A percentile compares a stretch with the other conserved stretches of the same genome.
Evolutionary conservation across 1,140 invertebrate genomes (phyloP).

Genomic region (Samia ricini): DNA sequence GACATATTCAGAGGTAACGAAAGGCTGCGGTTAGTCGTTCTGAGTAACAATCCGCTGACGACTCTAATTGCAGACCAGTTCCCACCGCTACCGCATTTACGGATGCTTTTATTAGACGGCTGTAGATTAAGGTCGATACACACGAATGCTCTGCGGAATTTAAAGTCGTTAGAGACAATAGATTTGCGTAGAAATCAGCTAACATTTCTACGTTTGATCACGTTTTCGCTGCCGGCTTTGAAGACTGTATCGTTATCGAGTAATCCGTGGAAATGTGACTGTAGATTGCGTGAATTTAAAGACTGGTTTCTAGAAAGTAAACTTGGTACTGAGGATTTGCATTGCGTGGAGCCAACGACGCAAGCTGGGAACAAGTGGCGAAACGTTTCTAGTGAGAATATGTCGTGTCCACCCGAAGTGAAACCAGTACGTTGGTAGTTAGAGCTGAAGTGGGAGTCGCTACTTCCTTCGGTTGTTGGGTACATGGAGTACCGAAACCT

Average conservation of each 20-base stretch:
- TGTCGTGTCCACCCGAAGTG: slow-evolving; percentile 68
- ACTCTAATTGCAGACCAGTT: slow-evolving; percentile 84
- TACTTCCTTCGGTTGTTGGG: slow-evolving; percentile 86
- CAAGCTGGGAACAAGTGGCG: slow-evolving; percentile 68
- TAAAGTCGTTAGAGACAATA: slow-evolving; percentile 69
- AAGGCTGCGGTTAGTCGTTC: slow-evolving; percentile 82
- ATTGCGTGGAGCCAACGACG: slow-evolving; percentile 61
- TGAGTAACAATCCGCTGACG: slow-evolving; percentile 86
- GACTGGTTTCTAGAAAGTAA: slow-evolving; percentile 86
- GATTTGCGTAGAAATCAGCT: slow-evolving; percentile 72
- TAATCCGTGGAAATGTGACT: slow-evolving; percentile 95
- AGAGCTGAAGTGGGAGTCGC: slow-evolving; percentile 66
- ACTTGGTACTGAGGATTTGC: slow-evolving; percentile 65
- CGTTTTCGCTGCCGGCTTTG: slow-evolving; percentile 75
- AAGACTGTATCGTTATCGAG: slow-evolving; percentile 89
- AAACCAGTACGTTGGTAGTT: slow-evolving; percentile 64
- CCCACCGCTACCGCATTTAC: slow-evolving; percentile 84
- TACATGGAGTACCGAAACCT: slow-evolving; percentile 90
- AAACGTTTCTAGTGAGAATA: slow-evolving; percentile 57
- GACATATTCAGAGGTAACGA: slow-evolving; percentile 88
- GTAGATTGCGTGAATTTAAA: slow-evolving; percentile 87
- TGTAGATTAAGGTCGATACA: slow-evolving; percentile 87
- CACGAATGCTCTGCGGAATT: slow-evolving; percentile 79
- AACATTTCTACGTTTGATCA: slow-evolving; percentile 69
- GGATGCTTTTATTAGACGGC: slow-evolving; percentile 86